Evolutionary conservation across 2,888 invertebrate genomes (phyloP).

Genomic region (Smittia sp.): DNA sequence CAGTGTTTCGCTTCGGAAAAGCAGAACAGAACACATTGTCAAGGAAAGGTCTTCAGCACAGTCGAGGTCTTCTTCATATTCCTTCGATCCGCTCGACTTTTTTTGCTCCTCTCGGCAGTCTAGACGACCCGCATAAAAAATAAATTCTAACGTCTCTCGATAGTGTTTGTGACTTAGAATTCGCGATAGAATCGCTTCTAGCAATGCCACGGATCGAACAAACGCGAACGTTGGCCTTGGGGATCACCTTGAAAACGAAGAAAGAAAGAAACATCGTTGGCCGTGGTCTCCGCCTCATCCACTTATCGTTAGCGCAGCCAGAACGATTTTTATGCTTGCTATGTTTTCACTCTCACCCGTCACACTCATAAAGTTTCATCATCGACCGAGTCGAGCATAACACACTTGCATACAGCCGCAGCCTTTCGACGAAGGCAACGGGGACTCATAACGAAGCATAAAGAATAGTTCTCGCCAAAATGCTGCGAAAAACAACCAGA

Average conservation of each 20-base stretch:
- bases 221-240: constrained; percentile 20
- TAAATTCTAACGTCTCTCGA: neutral
- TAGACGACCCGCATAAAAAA: constrained; percentile 1
- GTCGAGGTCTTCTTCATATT: neutral
- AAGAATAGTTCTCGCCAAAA: constrained; percentile 1
- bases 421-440: neutral
- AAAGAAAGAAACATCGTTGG: neutral
- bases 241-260: constrained; percentile 32
- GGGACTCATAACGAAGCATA: neutral
- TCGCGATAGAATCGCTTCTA: neutral
- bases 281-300: neutral
- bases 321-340: neutral
- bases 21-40: constrained; percentile 9
- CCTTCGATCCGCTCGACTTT: neutral
- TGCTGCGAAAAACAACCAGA: constrained; percentile 20
- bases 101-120: neutral
- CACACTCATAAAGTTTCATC: neutral
- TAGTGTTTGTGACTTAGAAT: neutral
- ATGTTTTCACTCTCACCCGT: neutral
- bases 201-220: neutral
- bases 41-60: neutral
- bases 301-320: neutral
- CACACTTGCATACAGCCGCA: neutral
- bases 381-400: neutral
- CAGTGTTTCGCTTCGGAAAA: constrained; percentile 23